These are phyloP conservation scores for Macrochelys suwanniensis DNA, from an alignment of 2,797 vertebrate genomes.

Conservation along the genomic window DNA sequence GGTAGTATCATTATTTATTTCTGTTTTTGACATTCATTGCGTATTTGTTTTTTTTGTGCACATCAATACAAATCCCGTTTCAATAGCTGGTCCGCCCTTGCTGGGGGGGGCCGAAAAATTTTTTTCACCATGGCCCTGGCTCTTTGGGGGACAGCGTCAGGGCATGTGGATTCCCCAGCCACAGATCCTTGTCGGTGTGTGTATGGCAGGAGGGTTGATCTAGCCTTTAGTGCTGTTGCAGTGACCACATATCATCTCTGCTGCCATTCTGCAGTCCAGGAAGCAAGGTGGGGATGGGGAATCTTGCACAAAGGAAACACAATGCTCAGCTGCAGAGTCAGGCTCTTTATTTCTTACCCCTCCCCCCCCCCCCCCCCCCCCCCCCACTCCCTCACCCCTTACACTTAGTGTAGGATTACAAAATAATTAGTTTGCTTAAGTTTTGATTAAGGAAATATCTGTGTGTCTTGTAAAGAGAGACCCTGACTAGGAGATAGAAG, in stretches of 20 bases:
- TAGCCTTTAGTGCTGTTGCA: not conserved
- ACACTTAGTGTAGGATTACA: not conserved
- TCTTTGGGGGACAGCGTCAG: not conserved
- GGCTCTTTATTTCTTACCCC: slow-evolving; percentile 27
- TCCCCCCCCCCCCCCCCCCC: too few relatives aligned
- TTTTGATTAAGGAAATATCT: not conserved
- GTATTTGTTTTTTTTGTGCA: too few relatives aligned
- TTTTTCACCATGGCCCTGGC: too few relatives aligned
- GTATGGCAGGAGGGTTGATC: not conserved
- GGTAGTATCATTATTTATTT: too few relatives aligned
- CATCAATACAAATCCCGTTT: too few relatives aligned
- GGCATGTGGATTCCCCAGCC: not conserved
- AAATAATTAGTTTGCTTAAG: not conserved
- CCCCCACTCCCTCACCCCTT: not conserved
- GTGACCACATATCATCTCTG: fast-evolving
- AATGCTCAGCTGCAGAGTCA: not conserved
- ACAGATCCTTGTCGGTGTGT: not conserved
- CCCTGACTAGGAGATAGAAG: not conserved
- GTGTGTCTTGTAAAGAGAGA: not conserved
- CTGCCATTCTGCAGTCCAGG: not conserved
- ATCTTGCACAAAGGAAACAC: not conserved
- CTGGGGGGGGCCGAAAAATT: too few relatives aligned
- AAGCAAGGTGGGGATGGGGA: not conserved
- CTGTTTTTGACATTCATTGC: too few relatives aligned
- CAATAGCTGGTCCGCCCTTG: too few relatives aligned